Evolutionary conservation across 2,888 invertebrate species (phyloP), one percentile per base, ranked within the genome.

Genomic region (Quadriops clusia): DNA sequence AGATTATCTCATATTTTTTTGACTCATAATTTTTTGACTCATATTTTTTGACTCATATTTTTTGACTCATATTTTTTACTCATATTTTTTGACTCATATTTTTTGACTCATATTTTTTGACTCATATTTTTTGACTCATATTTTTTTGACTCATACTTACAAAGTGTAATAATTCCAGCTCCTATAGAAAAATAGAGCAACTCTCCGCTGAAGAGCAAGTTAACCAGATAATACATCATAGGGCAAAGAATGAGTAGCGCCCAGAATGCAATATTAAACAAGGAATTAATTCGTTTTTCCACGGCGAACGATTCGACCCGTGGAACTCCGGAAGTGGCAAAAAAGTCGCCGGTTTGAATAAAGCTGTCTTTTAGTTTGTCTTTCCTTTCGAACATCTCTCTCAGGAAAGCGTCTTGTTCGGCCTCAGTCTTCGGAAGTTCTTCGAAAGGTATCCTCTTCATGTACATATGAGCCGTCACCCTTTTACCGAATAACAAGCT

Each of bases 371-470:
- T 68, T 67, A 82, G 65, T 57, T 71, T 72, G 54, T 83, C 83
- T 68, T 90, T 91, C 46, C 73, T 68, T 41, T 79, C 72, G 56
- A 84, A 95, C 17, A 84, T 63, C 30, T 84, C 69, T 44, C 86
- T 79, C 36, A 95, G 61, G 81, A 89, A 94, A 35, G 74, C 69
- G 4, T 83, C 72, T 32, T 83, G 82, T 28, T 65, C 74, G 39
- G 64, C 68, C 42, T 85, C 83, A 30, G 72, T 75, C 24, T 73
- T 71, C 0, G 93, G 93, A 16, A 94, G 71, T 28, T 73, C 70
- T 25, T 81, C 77, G 23, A 93, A 64, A 1, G 85, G 81, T 54
- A 90, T 81, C 49, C 94, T 72, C 40, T 80, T 72, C 45, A 87
- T 73, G 50, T 78, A 76, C 62, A 89, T 63, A 51, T 86, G 79